Evolutionary conservation across 2,113 vertebrate species (phyloP).

Genomic region (Hyla sarda): DNA sequence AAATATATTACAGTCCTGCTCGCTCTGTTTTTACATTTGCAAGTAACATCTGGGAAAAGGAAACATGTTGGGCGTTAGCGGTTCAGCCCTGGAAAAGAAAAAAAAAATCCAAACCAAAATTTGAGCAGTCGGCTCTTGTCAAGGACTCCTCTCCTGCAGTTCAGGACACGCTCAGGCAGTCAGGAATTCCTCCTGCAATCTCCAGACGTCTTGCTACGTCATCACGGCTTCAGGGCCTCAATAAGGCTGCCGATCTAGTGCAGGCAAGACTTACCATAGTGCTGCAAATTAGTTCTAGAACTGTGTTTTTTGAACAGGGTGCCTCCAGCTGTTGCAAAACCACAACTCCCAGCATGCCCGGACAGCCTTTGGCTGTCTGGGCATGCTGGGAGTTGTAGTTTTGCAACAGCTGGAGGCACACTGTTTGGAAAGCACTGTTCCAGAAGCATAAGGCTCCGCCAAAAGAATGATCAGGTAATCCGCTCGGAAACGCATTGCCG

Average conservation of each 20-base stretch:
- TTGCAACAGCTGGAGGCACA: too few relatives aligned
- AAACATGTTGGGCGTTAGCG: conserved; percentile 51
- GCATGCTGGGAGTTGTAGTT: too few relatives aligned
- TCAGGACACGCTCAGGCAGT: conserved; percentile 15
- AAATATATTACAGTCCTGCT: conserved; percentile 1
- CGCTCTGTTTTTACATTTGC: conserved; percentile 2
- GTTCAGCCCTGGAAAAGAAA: conserved; percentile 37
- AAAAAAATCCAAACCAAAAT: background rate
- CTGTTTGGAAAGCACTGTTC: too few relatives aligned
- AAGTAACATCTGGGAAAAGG: conserved; percentile 49
- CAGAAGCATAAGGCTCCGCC: too few relatives aligned
- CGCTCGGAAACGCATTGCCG: too few relatives aligned
- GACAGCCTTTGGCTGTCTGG: too few relatives aligned
- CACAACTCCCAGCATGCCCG: too few relatives aligned
- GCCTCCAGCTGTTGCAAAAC: too few relatives aligned
- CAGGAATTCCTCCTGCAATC: conserved; percentile 14
- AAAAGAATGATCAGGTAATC: too few relatives aligned
- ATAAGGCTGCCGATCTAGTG: background rate
- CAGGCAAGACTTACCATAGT: background rate
- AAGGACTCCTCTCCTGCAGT: background rate
- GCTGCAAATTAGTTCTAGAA: background rate
- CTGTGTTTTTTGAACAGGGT: too few relatives aligned
- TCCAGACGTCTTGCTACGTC: background rate
- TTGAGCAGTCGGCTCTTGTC: background rate
- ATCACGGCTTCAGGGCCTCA: background rate